Conservation (phyloP, 2,113 vertebrate species). For the Stigmatopora nigra region DNA sequence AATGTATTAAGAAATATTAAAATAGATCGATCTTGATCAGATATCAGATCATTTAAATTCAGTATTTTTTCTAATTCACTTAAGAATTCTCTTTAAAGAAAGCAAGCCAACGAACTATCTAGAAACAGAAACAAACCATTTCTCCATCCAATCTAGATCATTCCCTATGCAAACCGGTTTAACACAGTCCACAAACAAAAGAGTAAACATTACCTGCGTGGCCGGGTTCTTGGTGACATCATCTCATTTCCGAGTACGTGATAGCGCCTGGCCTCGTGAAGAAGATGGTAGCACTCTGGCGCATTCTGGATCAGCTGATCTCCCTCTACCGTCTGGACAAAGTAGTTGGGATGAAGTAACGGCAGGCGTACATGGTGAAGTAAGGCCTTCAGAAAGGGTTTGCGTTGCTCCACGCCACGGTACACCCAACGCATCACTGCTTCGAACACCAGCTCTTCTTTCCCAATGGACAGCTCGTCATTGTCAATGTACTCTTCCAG, state of each 20-base stretch:
- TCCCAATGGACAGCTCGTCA: conserved; percentile 84
- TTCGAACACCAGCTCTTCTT: conserved; percentile 94
- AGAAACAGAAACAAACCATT: not conserved
- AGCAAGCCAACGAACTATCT: not conserved
- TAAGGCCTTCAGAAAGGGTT: conserved; percentile 81
- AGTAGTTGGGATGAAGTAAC: conserved; percentile 93
- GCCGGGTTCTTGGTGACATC: conserved; percentile 95
- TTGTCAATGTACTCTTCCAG: conserved; percentile 89
- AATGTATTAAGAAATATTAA: too few species aligned
- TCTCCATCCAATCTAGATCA: not conserved
- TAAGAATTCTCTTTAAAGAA: not conserved
- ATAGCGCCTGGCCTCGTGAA: conserved; percentile 93
- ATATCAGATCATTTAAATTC: too few species aligned
- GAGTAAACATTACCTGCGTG: conserved; percentile 77
- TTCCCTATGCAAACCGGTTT: not conserved
- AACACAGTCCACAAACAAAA: not conserved
- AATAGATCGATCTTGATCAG: too few species aligned
- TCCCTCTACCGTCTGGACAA: conserved; percentile 96
- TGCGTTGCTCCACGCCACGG: conserved; percentile 76
- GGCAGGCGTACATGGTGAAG: conserved; percentile 91
- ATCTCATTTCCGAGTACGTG: conserved; percentile 98
- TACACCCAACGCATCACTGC: conserved; percentile 98
- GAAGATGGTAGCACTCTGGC: conserved; percentile 91
- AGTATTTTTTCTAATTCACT: too few species aligned
- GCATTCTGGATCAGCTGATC: conserved; percentile 93